Evolutionary conservation across 2,113 vertebrate genomes (phyloP), one percentile per base, ranked within the genome.

Genomic region (Nyctereutes procyonoides): DNA sequence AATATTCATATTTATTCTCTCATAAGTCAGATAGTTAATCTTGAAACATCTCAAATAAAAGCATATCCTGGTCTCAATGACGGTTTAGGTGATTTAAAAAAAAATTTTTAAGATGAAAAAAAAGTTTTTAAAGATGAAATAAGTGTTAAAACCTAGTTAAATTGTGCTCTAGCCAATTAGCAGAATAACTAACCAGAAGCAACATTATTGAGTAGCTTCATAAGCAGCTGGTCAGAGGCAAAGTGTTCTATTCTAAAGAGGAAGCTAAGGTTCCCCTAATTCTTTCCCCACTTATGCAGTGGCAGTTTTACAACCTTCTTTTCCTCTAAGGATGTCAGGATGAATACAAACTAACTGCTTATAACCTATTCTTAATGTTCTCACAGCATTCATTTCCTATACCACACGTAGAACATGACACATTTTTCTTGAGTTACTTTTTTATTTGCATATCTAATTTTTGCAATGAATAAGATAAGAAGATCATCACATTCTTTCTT

Each of bases 41-140:
- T 92, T 62, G 32, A 93, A 94, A 91, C 15, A 86, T 74, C 60
- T 19, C 26, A 76, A 93, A 55, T 90, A 43, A 95, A 96, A 92
- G 22, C 19, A 63, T 71, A 9, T 84, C 5, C 43, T 90, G 69
- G 60, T 28, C 73, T 86, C 55, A 48, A 26, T 93, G 38, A 63
- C 48, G 71, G 48, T 30, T 74, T 95, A 85, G 73, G 82, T 51
- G 15, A 93, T 65, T 92, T 86, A 56, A 32, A 14, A 86, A 38
- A 26, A 86, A 38, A 19, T 22, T 71, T 79, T 53, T 69, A 86
- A 7, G 43, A 43, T 43, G 43, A 43, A 38, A 14, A 43, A 43
- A 43, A 86, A 38, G 26, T 17, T 71, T 79, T 96, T 93, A 48
- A 63, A 86, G 58, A 55, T 86, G 24, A 95, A 95, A 86, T 71